Base-by-base conservation (phyloP, 2,113 vertebrate species). In the Prunella himalayana region DNA sequence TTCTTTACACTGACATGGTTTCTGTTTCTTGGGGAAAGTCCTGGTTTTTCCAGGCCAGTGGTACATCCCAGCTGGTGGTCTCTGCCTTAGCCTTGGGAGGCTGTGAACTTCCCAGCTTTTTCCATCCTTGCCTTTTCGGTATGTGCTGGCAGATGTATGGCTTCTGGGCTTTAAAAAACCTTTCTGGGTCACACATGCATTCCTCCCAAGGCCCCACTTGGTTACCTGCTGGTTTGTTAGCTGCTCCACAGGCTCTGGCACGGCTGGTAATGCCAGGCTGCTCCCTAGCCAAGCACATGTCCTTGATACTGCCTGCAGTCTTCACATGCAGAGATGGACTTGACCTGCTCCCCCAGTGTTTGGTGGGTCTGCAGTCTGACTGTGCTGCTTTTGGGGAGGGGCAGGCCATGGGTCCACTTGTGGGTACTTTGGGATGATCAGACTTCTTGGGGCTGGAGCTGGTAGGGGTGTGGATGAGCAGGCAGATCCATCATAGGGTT, bases 161-260 rank as follows among this genome's bases (percentile, higher is more conserved):
- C 81, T 91, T 30, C 72, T 68, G 56, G 86, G 47, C 30, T 78
- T 59, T 47, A 44, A 23, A 15, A 18, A 66, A 13, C 13, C 72
- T 92, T 93, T 91, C 56, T 91, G 81, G 94, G 86, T 97, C 92
- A 79, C 86, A 37, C 33, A 39, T 8, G 51, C 35, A 27, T 51
- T 57, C 83, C 65, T 61, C 64, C 51, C 0, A 0, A 66, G 82
- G 90, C 64, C 56, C 25, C 0, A 5, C 61, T 72, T 65, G 23
- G 53, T 65, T 85, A 65, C 75, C 70, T 85, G 49, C 23, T 89
- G 6, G 27, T 79, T 51, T 24, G 22, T 44, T 82, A 79, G 49
- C 82, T 72, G 82, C 61, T 93, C 61, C 5, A 0, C 53, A 4
- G 20, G 27, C 84, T 68, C 51, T 4, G 2, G 9, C 82, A 53